Base-by-base conservation (phyloP, 2,888 invertebrate species). In the Stenolophus ochropezus region DNA sequence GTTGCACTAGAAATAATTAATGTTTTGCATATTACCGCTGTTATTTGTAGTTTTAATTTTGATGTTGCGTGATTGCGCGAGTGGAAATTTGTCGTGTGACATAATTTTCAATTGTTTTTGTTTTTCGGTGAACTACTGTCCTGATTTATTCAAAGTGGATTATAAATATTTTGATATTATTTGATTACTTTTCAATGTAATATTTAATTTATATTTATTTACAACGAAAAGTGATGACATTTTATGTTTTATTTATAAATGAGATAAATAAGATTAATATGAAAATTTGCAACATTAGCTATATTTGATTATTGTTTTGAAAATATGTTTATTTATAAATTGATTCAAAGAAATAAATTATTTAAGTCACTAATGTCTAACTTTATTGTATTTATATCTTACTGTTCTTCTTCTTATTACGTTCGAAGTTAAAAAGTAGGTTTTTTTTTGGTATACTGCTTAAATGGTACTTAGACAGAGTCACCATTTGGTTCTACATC, bases 11-110 rank as follows among this genome's bases (percentile, higher is more conserved):
- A 61, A 61, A 61, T 61, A 61, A 61, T 61, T 61, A 61, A 61
- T 61, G 61, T 61, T 61, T 61, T 61, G 61, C 65, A 69, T 69
- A 69, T 33, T 69, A 18, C 11, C 27, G 65, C 16, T 69, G 65
- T 69, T 69, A 27, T 69, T 69, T 69, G 27, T 33, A 27, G 65
- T 69, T 69, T 61, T 69, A 69, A 69, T 69, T 69, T 69, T 69
- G 33, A 69, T 69, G 65, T 69, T 69, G 65, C 65, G 33, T 69
- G 65, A 69, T 69, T 69, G 1, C 11, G 33, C 33, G 27, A 33
- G 18, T 69, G 65, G 33, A 65, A 65, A 65, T 65, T 65, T 65
- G 61, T 65, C 33, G 65, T 33, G 33, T 69, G 65, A 69, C 65
- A 69, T 69, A n/a, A 33, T 69, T 69, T 69, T 27, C 25, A 27